Evolutionary conservation across 1,140 invertebrate genomes (phyloP), one percentile per base, ranked within the genome.

Genomic region (Microplitis mediator): DNA sequence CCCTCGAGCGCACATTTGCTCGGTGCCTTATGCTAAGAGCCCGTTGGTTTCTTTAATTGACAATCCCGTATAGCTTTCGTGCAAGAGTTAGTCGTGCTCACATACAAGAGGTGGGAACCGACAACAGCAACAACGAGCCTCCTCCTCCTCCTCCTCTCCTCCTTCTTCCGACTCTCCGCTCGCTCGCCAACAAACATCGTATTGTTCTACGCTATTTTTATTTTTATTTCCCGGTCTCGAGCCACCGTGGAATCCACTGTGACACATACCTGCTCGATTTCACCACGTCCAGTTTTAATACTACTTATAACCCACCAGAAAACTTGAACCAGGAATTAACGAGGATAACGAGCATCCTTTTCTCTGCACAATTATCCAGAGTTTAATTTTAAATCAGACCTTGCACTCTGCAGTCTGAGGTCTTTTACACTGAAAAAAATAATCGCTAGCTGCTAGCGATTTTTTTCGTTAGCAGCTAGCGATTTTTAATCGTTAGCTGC

Each of bases 11-110:
- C 11, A 64, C 39, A 36, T 51, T 39, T 51, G 31, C 39, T 67
- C 34, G 67, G 78, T 82, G 79, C 75, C 73, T 79, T 84, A 83
- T 81, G 81, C 78, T 74, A 79, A 80, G 70, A 80, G 66, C 51
- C 69, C 64, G 56, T 66, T 68, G 50, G 76, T 82, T 82, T 82
- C 81, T 82, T 78, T 82, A 82, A 82, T 82, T 82, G 80, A 82
- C 79, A 79, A 82, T 80, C 78, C 74, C 73, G 60, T 70, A 71
- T 63, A 63, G 60, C 58, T 69, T 75, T 71, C 73, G 72, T 74
- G 54, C 69, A 56, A 4, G 60, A 71, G 52, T 58, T 64, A 70
- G 13, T 65, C 45, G 31, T 71, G 62, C 70, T 71, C 64, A 64
- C 35, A 45, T 45, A 45, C 39, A 32, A 64, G 75, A 82, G 81